Evolutionary conservation across 1,140 invertebrate species (phyloP), one percentile per base, ranked within the genome.

Genomic region (Formica exsecta): DNA sequence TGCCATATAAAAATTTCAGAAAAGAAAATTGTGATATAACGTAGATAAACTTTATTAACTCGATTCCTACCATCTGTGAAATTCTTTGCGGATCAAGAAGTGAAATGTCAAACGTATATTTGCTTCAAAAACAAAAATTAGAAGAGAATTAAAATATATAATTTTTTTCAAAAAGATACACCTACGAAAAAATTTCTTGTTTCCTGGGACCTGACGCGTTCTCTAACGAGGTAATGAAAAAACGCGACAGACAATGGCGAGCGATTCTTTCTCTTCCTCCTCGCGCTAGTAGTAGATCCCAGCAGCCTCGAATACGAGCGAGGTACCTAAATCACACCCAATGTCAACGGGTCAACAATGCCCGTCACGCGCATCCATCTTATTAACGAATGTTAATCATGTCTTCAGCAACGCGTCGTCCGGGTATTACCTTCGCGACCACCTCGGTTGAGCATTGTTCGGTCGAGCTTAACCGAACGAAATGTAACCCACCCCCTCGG

Each of bases 311-410:
- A 61, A 65, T 36, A 48, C 48, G 79, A 68, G 84, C 81, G 73
- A 70, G 80, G 86, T 88, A 91, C 89, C 86, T 93, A 91, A 93
- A 91, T 92, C 91, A 94, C 91, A 90, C 83, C 85, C 87, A 88
- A 93, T 90, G 93, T 94, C 92, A 91, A 90, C 91, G 79, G 86
- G 90, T 83, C 89, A 94, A 95, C 94, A 95, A 95, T 95, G 92
- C 90, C 90, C 92, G 93, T 94, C 94, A 93, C 86, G 91, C 86
- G 88, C 92, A 94, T 95, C 93, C 92, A 94, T 95, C 94, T 95
- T 95, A 95, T 95, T 95, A 95, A 94, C 93, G 93, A 94, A 95
- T 95, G 94, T 95, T 95, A 95, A 95, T 95, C 94, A 93, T 93
- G 94, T 95, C 95, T 95, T 95, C 94, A 94, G 92, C 94, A 93